Evolutionary conservation across 2,888 invertebrate genomes (phyloP).

Genomic region (Dilophus febrilis): DNA sequence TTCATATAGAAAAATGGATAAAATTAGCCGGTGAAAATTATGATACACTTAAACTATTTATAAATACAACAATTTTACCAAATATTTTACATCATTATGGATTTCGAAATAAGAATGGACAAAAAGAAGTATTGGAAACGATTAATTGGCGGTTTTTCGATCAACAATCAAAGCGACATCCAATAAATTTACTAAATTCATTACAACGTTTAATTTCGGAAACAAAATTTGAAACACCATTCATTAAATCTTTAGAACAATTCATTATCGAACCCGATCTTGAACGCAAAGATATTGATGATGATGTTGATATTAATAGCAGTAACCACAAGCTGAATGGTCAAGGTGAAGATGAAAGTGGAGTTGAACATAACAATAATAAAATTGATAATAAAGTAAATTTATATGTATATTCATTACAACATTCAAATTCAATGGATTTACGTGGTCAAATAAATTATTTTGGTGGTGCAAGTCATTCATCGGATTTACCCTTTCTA

Average conservation of each 20-base stretch:
- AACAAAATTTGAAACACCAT: constrained; percentile 24
- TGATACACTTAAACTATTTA: constrained; percentile 36
- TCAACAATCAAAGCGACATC: constrained; percentile 12
- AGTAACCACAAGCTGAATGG: too few species aligned
- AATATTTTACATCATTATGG: constrained; percentile 34
- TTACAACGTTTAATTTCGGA: constrained; percentile 27
- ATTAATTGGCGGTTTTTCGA: constrained; percentile 27
- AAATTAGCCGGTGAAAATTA: constrained; percentile 39
- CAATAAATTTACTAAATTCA: constrained; percentile 19
- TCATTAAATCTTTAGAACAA: constrained; percentile 20
- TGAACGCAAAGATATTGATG: constrained; percentile 5
- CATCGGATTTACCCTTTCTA: constrained; percentile 45
- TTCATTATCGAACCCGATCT: not conserved
- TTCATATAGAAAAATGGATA: constrained; percentile 40
- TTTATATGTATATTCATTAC: constrained; percentile 25
- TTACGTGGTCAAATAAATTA: constrained; percentile 27
- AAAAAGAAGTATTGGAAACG: constrained; percentile 17
- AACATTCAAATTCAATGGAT: constrained; percentile 27
- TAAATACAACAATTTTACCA: constrained; percentile 40
- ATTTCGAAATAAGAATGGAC: constrained; percentile 14
- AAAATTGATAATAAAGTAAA: not conserved
- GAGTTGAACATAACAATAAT: not conserved
- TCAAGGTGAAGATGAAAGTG: too few species aligned
- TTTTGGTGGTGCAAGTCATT: constrained; percentile 42
- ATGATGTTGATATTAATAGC: constrained; percentile 7